A percentile compares a stretch with the other conserved stretches of the same genome.
phyloP scores from a whole-genome alignment of 2,888 invertebrate genomes.

The Lasioglossum figueresi region DNA sequence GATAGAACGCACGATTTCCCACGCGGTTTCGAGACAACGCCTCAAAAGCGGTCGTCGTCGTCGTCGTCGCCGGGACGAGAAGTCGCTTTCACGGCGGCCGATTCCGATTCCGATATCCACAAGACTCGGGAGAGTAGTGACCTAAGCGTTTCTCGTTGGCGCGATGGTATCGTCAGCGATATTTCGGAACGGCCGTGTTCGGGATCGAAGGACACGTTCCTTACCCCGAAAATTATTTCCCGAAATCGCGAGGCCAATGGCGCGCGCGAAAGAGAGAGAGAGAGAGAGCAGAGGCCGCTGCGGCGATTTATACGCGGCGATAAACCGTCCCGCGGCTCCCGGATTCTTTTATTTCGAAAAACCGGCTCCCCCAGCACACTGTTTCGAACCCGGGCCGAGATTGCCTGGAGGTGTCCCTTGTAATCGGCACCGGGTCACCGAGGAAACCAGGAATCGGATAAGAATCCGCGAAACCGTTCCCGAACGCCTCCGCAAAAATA shows the following conservation, averaged over 20 bases:
- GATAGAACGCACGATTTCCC: constrained; percentile 59
- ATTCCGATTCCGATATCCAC: constrained; percentile 1
- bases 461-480: constrained; percentile 5
- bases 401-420: neutral
- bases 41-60: neutral
- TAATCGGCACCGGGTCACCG: neutral
- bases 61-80: neutral
- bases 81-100: constrained; percentile 2
- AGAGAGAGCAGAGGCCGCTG: neutral
- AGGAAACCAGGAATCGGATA: neutral
- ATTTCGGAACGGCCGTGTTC: neutral
- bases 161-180: neutral
- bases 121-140: neutral
- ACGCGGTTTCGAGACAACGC: constrained; percentile 38
- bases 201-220: neutral
- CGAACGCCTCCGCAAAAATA: neutral
- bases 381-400: neutral
- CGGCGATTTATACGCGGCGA: neutral
- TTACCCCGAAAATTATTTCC: neutral
- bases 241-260: neutral
- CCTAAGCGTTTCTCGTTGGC: neutral
- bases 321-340: constrained; percentile 1
- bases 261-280: neutral
- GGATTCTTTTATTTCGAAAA: neutral
- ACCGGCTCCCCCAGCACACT: neutral